Evolutionary conservation across 2,113 vertebrate species (phyloP), one percentile per base, ranked within the genome.

Genomic region (Scalopus aquaticus): DNA sequence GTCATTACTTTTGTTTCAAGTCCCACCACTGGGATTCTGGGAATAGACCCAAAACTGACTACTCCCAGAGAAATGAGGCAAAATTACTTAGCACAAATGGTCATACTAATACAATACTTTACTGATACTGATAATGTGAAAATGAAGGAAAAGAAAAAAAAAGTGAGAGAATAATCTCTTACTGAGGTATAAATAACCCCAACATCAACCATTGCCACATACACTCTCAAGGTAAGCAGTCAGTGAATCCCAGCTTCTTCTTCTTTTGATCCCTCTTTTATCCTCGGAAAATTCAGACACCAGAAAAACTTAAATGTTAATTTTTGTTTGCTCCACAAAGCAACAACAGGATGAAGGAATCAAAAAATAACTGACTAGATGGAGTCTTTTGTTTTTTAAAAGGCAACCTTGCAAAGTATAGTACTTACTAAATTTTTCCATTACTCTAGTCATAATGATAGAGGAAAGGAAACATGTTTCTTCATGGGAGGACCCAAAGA

Each of bases 241-340:
- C 30, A 90, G 70, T 58, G 37, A 83, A 78, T 44, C 26, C 80
- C n/a, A 46, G 62, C 60, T 93, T 49, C 32, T 58, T 49, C 32
- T 58, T 92, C 72, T 51, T 94, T 54, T 72, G 70, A 82, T 65
- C 15, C 3, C 17, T 82, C 44, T 78, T 44, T 19, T 49, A 76
- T 11, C 9, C 65, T 93, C 17, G 32, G n/a, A 81, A 60, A 92
- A 56, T 64, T 74, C 37, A 89, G 37, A 11, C 30, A 76, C 37
- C 13, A 26, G 39, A 73, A 90, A 90, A 83, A 44, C 26, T 73
- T 65, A 60, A 54, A 9, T 60, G 8, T 72, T 85, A 51, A 42
- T 65, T 85, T 46, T 88, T 89, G 35, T 44, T 19, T 78, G 13
- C 82, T 86, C 54, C 56, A 95, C 28, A 94, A 87, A 90, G 65